phyloP scores from a whole-genome alignment of 2,113 vertebrate genomes.

The Limnothrissa miodon region DNA sequence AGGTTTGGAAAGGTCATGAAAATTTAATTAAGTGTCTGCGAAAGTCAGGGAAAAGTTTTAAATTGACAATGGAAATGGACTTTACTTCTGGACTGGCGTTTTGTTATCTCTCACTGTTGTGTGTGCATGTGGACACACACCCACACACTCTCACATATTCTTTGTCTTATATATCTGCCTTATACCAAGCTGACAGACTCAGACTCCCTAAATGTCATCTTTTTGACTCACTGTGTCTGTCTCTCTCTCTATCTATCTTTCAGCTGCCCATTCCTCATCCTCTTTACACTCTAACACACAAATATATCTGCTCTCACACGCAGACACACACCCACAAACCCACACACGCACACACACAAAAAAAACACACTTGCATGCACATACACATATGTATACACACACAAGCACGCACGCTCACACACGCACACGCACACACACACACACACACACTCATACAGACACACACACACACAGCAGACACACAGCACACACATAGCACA shows the following conservation, averaged over 20 bases:
- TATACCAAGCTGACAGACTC: conserved; percentile 21
- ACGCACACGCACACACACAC: conserved; percentile 2
- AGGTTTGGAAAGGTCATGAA: too few species aligned
- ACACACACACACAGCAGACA: not conserved
- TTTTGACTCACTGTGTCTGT: conserved; percentile 34
- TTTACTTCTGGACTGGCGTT: not conserved
- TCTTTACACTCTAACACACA: conserved; percentile 23
- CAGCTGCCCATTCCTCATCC: not conserved
- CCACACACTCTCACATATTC: conserved; percentile 22
- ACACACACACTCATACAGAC: not conserved
- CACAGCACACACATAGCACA: not conserved
- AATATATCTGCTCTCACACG: conserved; percentile 28
- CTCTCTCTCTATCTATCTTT: conserved; percentile 40
- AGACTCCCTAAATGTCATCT: conserved; percentile 54
- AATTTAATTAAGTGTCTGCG: too few species aligned
- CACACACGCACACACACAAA: conserved; percentile 3
- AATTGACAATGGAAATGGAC: too few species aligned
- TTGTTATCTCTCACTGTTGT: not conserved
- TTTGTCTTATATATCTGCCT: not conserved
- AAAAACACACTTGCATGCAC: too few species aligned
- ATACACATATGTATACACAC: conserved; percentile 23
- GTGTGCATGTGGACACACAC: not conserved
- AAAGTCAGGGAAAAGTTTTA: too few species aligned
- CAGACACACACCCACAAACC: conserved; percentile 30
- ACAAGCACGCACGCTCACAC: not conserved